A percentile compares a stretch with the other conserved stretches of the same genome.
Conservation (phyloP, 2,797 vertebrate genomes). For the Argyrosomus regius region DNA sequence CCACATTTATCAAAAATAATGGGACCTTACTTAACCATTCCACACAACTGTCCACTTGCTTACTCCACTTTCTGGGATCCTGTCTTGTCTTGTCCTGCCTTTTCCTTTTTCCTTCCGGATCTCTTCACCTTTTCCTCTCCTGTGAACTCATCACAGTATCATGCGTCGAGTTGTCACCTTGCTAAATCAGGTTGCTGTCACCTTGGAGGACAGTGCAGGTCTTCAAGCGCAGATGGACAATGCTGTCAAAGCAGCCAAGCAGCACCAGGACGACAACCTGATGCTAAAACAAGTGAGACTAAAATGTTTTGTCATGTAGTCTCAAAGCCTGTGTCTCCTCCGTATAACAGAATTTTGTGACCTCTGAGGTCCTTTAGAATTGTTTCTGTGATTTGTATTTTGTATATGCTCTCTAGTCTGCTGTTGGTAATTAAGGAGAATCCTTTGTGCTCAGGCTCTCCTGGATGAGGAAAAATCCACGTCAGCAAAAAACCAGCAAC, state of each 20-base stretch:
- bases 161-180: conserved; percentile 90
- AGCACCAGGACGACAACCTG: conserved; percentile 90
- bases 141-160: conserved; percentile 72
- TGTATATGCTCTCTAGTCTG: not conserved
- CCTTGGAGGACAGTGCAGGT: conserved; percentile 77
- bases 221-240: conserved; percentile 89
- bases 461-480: conserved; percentile 68
- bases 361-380: not conserved
- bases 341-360: conserved; percentile 2
- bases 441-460: conserved; percentile 72
- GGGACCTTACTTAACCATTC: not conserved
- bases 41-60: not conserved
- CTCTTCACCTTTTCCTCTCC: conserved; percentile 1
- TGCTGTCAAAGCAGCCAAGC: conserved; percentile 87
- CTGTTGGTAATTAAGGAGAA: conserved; percentile 18
- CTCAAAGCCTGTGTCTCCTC: not conserved
- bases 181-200: conserved; percentile 90
- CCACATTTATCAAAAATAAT: not conserved
- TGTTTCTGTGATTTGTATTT: conserved; percentile 9
- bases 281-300: conserved; percentile 88
- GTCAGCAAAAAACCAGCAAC: conserved; percentile 79
- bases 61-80: not conserved
- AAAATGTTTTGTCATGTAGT: not conserved
- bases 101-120: not conserved
- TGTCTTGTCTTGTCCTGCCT: not conserved